Percentiles rank a stretch among this genome's conserved stretches.
phyloP scores from a whole-genome alignment of 2,113 vertebrate species.

The Bos indicus region DNA sequence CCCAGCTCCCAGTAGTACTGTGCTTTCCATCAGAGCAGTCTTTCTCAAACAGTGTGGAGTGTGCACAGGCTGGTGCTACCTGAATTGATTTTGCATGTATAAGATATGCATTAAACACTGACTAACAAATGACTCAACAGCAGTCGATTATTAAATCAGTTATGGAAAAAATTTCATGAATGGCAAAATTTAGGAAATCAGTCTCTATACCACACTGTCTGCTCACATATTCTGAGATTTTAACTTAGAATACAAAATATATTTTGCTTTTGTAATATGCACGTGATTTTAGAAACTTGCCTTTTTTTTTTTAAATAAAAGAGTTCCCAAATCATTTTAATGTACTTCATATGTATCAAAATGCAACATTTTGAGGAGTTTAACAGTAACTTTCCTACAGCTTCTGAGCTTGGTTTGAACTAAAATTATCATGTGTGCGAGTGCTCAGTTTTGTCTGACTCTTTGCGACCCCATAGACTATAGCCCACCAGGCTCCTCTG shows the following conservation, averaged over 20 bases:
- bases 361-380: not conserved
- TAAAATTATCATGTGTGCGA: not conserved
- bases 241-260: not conserved
- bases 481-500: not conserved
- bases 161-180: not conserved
- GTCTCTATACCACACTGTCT: not conserved
- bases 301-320: not conserved
- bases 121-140: not conserved
- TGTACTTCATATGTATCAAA: constrained; percentile 4
- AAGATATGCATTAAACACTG: not conserved
- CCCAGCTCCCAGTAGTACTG: not conserved
- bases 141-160: not conserved
- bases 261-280: not conserved
- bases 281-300: not conserved
- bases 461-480: not conserved
- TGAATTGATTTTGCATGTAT: not conserved
- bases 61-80: not conserved
- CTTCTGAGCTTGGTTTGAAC: not conserved
- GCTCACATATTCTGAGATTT: not conserved
- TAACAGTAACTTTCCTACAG: not conserved
- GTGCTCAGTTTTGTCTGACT: not conserved
- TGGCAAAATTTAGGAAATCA: not conserved
- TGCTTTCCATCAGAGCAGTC: not conserved
- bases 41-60: not conserved
- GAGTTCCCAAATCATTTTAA: not conserved